Conservation (phyloP, 2,888 invertebrate genomes). For the Druceiella hillmani region DNA sequence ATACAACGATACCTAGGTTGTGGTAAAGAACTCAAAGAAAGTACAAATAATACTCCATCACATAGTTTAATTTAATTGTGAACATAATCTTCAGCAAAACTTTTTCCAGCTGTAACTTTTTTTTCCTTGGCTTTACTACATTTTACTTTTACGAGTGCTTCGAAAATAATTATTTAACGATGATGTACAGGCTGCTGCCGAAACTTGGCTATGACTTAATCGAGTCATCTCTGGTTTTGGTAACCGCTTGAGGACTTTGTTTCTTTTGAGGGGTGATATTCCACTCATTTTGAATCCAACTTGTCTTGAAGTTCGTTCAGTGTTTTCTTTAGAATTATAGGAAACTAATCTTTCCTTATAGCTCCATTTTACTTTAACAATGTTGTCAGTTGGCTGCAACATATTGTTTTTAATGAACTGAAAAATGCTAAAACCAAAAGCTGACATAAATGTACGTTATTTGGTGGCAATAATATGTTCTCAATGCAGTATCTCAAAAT, state of each 20-base stretch:
- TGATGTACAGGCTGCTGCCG: slow-evolving; percentile 8
- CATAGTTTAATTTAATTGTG: too few relatives aligned
- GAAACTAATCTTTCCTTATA: slow-evolving; percentile 5
- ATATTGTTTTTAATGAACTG: slow-evolving; percentile 25
- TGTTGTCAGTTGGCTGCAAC: too few relatives aligned
- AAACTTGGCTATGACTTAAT: slow-evolving; percentile 1
- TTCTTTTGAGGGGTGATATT: slow-evolving; percentile 17
- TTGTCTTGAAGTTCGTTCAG: too few relatives aligned
- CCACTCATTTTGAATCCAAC: slow-evolving; percentile 4
- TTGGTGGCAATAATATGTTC: slow-evolving; percentile 25
- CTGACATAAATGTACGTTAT: slow-evolving; percentile 26
- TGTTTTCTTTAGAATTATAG: too few relatives aligned
- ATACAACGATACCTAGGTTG: too few relatives aligned
- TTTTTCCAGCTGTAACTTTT: not conserved
- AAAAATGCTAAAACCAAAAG: slow-evolving; percentile 28
- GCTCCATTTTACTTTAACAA: slow-evolving; percentile 4
- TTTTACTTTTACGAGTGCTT: slow-evolving; percentile 8
- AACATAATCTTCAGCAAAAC: too few relatives aligned
- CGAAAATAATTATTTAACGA: slow-evolving; percentile 9
- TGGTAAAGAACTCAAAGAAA: too few relatives aligned
- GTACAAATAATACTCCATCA: too few relatives aligned
- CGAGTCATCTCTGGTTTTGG: too few relatives aligned
- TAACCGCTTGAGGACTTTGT: slow-evolving; percentile 12
- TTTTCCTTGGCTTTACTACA: slow-evolving; percentile 9
- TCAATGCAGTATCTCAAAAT: slow-evolving; percentile 26